Percentiles rank a stretch among this genome's conserved stretches.
Evolutionary conservation across 1,140 invertebrate genomes (phyloP).

Genomic region (Stegodyphus dumicola): DNA sequence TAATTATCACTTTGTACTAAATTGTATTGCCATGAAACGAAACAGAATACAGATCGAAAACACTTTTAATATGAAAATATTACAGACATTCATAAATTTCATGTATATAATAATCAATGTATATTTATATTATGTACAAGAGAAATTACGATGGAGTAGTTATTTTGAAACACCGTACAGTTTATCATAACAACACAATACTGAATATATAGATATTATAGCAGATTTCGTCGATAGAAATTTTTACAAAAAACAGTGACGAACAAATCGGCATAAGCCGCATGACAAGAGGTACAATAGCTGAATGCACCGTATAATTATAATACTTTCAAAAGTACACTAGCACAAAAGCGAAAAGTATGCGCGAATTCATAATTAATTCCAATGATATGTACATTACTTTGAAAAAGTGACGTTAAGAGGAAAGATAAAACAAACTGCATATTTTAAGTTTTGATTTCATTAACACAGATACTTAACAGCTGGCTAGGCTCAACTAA

Average conservation of each 20-base stretch:
- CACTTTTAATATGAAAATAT: conserved; percentile 61
- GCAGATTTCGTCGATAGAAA: not conserved
- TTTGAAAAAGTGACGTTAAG: conserved; percentile 28
- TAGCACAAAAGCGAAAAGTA: conserved; percentile 1
- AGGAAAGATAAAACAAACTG: not conserved
- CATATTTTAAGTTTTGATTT: not conserved
- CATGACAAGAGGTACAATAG: not conserved
- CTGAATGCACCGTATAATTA: not conserved
- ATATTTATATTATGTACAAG: conserved; percentile 60
- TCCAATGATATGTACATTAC: conserved; percentile 53
- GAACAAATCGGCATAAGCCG: not conserved
- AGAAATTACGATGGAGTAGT: conserved; percentile 23
- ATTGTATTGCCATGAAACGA: not conserved
- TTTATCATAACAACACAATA: conserved; percentile 42
- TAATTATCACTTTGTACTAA: not conserved
- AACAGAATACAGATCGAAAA: conserved; percentile 52
- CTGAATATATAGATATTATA: conserved; percentile 19
- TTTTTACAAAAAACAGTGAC: not conserved
- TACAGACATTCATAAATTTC: conserved; percentile 60
- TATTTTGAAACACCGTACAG: conserved; percentile 25
- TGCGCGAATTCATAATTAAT: not conserved
- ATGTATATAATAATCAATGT: conserved; percentile 57
- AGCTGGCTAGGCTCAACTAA: not conserved
- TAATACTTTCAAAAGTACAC: conserved; percentile 2
- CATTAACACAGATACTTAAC: not conserved